Base-by-base conservation (phyloP, 2,113 vertebrate species). In the Poeciliopsis prolifica region DNA sequence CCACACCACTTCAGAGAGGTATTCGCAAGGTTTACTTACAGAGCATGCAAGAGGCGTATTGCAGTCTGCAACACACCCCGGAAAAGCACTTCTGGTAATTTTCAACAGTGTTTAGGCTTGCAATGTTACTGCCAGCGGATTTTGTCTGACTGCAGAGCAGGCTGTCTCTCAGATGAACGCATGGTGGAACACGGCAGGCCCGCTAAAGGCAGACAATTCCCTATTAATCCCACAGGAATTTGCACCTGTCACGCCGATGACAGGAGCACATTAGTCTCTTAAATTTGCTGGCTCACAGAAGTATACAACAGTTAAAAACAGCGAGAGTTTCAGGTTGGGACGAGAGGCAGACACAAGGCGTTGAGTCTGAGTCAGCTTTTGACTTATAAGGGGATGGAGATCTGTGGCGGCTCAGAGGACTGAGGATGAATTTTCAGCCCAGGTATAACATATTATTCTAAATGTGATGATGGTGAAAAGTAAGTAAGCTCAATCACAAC, bases 61-160 rank as follows among this genome's bases (percentile, higher is more conserved):
- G 37, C 30, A 35, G 68, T 70, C 48, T 68, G 8, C 60, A 40
- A 10, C 51, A 58, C 51, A 58, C 19, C 61, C 54, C 28, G 65
- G 68, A 58, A 61, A 84, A 81, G 79, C 10, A 70, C 61, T 87
- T 89, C 81, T 89, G 72, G 80, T 83, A 70, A 90, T 86, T 82
- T 84, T 72, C 71, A 67, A 61, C 37, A 1, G 12, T 89, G 90
- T 90, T 91, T 91, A 81, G 83, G 85, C 91, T 92, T 71, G 80
- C 74, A 70, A 64, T 76, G 61, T 64, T 31, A 54, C 79, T 74
- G 73, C 75, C 79, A 68, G 60, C 61, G 67, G 33, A 58, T 81
- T 76, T 58, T 72, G 80, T 84, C 74, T 58, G n/a, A 67, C 76
- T 73, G 77, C 29, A 5, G 70, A 79, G 80, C 48, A 58, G 72